phyloP scores from a whole-genome alignment of 2,797 vertebrate genomes.

The Necrosyrtes monachus region DNA sequence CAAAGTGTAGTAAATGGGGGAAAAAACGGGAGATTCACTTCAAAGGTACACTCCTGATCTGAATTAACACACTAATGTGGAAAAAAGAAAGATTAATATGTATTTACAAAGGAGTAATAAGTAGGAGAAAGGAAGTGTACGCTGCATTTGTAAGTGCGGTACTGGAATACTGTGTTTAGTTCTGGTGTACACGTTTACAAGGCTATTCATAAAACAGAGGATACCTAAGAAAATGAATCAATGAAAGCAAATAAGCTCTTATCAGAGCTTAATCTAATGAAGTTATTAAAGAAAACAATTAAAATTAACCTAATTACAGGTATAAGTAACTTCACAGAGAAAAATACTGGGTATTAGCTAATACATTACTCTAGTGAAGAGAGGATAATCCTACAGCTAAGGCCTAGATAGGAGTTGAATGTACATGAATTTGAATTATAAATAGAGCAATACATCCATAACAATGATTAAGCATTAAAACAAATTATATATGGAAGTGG shows the following conservation, averaged over 20 bases:
- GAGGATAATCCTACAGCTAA: background rate
- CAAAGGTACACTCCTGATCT: background rate
- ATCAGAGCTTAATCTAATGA: background rate
- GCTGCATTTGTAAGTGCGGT: background rate
- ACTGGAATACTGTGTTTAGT: background rate
- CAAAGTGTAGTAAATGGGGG: background rate
- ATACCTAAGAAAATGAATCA: background rate
- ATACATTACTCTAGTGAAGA: background rate
- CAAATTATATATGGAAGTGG: background rate
- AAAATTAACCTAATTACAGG: background rate
- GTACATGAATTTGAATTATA: background rate
- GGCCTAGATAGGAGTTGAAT: background rate
- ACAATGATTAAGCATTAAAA: background rate
- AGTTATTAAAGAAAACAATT: background rate
- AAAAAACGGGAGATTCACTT: rapidly evolving
- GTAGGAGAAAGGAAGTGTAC: background rate
- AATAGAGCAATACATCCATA: background rate
- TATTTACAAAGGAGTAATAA: background rate
- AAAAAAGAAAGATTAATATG: background rate
- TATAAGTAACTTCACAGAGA: background rate
- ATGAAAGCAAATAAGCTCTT: background rate
- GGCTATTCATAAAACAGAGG: background rate
- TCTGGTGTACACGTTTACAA: background rate
- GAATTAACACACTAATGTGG: background rate
- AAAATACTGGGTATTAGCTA: background rate